A percentile compares a stretch with the other conserved stretches of the same genome.
phyloP scores from a whole-genome alignment of 1,140 invertebrate genomes.

The Pseudomyrmex concolor region DNA sequence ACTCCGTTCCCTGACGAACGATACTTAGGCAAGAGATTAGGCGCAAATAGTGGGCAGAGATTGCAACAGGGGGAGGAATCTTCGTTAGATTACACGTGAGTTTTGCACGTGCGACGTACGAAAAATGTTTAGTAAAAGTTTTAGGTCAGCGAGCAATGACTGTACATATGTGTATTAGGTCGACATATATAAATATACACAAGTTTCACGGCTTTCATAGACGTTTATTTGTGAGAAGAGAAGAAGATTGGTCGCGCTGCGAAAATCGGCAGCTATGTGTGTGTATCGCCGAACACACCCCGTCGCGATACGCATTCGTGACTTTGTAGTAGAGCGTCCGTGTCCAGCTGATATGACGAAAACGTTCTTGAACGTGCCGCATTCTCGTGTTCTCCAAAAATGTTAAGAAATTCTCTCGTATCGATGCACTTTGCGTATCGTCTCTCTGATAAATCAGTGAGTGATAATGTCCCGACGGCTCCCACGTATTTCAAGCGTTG shows the following conservation, averaged over 20 bases:
- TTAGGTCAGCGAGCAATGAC: background rate
- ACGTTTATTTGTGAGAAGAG: slow-evolving; percentile 23
- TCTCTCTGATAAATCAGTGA: background rate
- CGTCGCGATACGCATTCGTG: slow-evolving; percentile 31
- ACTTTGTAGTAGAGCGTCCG: slow-evolving; percentile 13
- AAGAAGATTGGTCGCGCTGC: background rate
- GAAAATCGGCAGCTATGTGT: slow-evolving; percentile 13
- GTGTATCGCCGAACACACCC: slow-evolving; percentile 12
- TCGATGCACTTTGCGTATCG: background rate
- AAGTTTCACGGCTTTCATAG: slow-evolving; percentile 29
- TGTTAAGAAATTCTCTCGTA: background rate
- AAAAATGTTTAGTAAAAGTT: background rate
- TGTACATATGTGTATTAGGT: too few relatives aligned
- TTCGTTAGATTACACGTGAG: background rate
- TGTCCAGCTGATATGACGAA: background rate
- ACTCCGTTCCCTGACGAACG: background rate
- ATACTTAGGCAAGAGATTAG: background rate
- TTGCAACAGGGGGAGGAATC: background rate
- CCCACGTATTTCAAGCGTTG: background rate
- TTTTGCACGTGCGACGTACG: background rate
- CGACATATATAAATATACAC: slow-evolving; percentile 12
- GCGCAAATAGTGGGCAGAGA: too few relatives aligned
- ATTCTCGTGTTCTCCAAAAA: slow-evolving; percentile 17
- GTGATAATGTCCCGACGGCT: background rate
- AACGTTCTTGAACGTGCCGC: slow-evolving; percentile 27